Conservation (phyloP, 1,140 invertebrate genomes). For the Mycetomoellerius zeteki region DNA sequence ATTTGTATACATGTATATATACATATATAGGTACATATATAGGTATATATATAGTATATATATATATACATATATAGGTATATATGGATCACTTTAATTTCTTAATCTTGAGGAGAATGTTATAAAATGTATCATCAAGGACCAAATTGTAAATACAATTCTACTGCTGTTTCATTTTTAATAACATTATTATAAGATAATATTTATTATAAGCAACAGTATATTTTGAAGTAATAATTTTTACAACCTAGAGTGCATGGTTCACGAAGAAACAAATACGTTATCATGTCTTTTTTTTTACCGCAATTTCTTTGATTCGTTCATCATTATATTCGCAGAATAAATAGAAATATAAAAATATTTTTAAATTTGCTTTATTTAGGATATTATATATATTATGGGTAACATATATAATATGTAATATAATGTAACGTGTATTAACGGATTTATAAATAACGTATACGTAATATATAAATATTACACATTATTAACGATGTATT, state of each 20-base stretch:
- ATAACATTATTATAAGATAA: neutral
- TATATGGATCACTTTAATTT: neutral
- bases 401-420: neutral
- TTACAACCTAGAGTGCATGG: neutral
- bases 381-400: neutral
- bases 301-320: neutral
- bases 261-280: neutral
- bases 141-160: slow-evolving; percentile 10
- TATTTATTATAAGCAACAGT: neutral
- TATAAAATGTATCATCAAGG: neutral
- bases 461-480: neutral
- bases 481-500: no score
- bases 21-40: no score
- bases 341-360: neutral
- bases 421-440: neutral
- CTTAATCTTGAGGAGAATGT: neutral
- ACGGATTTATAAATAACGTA: neutral
- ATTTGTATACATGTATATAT: no score
- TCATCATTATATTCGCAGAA: neutral
- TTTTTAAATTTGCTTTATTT: neutral
- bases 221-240: slow-evolving; percentile 4
- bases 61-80: no score
- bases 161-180: neutral
- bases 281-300: neutral
- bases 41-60: no score